A percentile compares a stretch with the other conserved stretches of the same genome.
Evolutionary conservation across 2,797 vertebrate species (phyloP).

Genomic region (Hyperoplus immaculatus): DNA sequence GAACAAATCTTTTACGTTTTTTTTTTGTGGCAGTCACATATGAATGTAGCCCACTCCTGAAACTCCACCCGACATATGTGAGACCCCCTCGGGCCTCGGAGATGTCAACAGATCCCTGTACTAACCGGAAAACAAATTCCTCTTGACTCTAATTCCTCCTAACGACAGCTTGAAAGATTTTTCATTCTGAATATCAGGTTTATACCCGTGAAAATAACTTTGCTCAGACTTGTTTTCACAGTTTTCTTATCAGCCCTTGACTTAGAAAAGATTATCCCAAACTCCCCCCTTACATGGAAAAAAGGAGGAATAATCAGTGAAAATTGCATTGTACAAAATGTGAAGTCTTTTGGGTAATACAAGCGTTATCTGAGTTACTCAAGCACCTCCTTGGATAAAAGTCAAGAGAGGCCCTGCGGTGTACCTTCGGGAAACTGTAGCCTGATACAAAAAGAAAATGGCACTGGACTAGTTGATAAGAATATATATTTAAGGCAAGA

Average conservation of each 20-base stretch:
- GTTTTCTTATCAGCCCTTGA: constrained; percentile 8
- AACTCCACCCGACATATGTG: not conserved
- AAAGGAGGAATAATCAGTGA: constrained; percentile 6
- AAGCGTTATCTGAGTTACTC: constrained; percentile 24
- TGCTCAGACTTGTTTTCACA: constrained; percentile 7
- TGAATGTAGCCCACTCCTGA: not conserved
- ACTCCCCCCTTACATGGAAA: not conserved
- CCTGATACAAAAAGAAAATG: constrained; percentile 10
- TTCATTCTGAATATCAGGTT: constrained; percentile 12
- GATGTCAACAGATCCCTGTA: constrained; percentile 25
- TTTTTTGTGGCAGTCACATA: not conserved
- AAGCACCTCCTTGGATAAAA: constrained; percentile 1
- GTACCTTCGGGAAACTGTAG: constrained; percentile 25
- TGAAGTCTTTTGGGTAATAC: constrained; percentile 12
- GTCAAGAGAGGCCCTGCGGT: constrained; percentile 3
- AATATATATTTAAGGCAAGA: constrained; percentile 19
- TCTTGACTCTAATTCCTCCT: not conserved
- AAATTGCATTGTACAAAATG: not conserved
- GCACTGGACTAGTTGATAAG: constrained; percentile 35
- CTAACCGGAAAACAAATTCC: not conserved
- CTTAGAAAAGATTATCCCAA: not conserved
- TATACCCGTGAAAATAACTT: constrained; percentile 2
- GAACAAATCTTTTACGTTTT: not conserved
- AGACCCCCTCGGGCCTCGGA: not conserved
- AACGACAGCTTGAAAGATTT: not conserved